Base-by-base conservation (phyloP, 92 coral and sea anemone species). In the Ricordea florida region DNA sequence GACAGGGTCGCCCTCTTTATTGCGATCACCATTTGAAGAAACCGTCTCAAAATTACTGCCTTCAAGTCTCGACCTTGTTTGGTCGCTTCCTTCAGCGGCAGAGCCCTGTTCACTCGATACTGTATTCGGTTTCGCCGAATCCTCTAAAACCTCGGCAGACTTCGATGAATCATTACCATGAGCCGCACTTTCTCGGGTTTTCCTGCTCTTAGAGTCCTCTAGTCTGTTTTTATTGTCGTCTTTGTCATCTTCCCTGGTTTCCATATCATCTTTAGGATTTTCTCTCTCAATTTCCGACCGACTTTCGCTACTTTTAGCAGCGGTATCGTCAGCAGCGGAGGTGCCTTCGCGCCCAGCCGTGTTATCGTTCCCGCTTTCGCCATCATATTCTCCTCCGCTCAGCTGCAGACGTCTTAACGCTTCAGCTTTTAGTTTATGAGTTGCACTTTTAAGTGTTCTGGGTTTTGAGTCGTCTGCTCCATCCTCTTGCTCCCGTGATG, bases 351-450 rank as follows among this genome's bases (percentile, higher is more conserved):
- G 56, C 58, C 57, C 67, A 53, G n/a, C n/a, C n/a, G 40, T 85
- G 42, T 14, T 10, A 24, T 41, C 10, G 40, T 55, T 50, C 18
- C 33, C 83, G 35, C 72, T 62, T 14, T 84, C 83, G 65, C 40
- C 55, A 27, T 72, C 97, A 64, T 87, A 80, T 16, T 87, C 90
- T 14, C 75, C 87, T 41, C 82, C 94, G 40, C 29, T 74, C 22
- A 96, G 93, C 79, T 96, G 76, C 23, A 83, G 82, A 27, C 99
- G 71, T 18, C 97, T 76, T 38, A 96, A 62, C 40, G 99, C 99
- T 64, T 96, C 99, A 21, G 97, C 87, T 85, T 96, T 96, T 10
- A 96, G 85, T 53, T 85, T 80, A 21, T 84, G 84, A 25, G 98
- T 93, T 38, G 96, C 88, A 32, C 59, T 46, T 34, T 92, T 87